Conservation (phyloP, 2,113 vertebrate genomes). For the Laticauda laticaudata region DNA sequence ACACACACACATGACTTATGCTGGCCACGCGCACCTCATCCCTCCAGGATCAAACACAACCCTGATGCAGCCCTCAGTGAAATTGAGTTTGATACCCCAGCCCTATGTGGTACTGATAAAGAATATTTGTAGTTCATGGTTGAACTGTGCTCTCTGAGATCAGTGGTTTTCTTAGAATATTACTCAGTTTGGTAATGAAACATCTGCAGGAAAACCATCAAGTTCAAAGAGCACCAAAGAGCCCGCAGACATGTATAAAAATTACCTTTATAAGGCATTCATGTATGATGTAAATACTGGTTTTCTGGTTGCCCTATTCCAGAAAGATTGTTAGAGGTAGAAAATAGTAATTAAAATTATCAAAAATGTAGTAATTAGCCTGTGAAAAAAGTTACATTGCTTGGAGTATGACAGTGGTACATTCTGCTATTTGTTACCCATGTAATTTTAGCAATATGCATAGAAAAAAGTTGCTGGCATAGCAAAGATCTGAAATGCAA, state of each 20-base stretch:
- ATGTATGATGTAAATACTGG: background rate
- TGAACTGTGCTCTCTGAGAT: no score
- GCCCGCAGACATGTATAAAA: background rate
- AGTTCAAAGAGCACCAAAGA: background rate
- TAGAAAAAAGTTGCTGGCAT: background rate
- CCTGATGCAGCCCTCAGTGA: no score
- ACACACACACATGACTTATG: no score
- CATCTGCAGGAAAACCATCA: background rate
- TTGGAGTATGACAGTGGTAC: background rate
- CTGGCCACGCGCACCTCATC: no score
- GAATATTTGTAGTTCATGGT: no score
- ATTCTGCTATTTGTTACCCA: background rate
- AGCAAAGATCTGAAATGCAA: accelerated
- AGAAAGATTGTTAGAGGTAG: background rate
- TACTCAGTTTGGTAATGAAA: background rate
- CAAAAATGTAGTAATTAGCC: background rate
- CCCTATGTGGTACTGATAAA: no score
- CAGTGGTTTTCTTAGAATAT: no score
- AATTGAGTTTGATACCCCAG: no score
- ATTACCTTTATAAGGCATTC: background rate
- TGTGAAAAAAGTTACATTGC: background rate
- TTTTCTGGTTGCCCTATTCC: background rate
- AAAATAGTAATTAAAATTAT: background rate
- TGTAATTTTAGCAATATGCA: background rate
- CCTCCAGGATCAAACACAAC: no score